Conservation (phyloP, 2,797 vertebrate genomes). For the Melopsittacus undulatus region DNA sequence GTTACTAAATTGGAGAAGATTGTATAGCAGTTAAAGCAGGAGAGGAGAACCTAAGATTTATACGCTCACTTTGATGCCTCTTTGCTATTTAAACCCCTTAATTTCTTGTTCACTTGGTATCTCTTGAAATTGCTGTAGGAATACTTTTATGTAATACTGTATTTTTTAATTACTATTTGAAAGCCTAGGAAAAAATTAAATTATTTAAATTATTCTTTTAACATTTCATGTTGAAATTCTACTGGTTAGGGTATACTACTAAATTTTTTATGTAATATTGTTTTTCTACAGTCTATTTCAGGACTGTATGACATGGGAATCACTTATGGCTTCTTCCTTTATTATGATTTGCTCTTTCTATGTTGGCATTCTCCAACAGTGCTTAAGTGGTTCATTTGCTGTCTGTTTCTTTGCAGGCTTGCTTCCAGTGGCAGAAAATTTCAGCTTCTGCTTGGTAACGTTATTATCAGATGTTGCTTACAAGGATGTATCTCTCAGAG, state of each 20-base stretch:
- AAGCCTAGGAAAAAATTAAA: neutral
- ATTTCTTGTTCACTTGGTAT: neutral
- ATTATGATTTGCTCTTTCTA: neutral
- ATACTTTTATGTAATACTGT: neutral
- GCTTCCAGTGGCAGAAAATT: constrained; percentile 95
- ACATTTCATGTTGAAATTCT: neutral
- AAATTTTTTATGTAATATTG: neutral
- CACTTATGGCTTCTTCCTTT: neutral
- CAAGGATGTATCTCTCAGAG: constrained; percentile 83
- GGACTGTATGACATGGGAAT: neutral
- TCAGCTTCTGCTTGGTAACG: constrained; percentile 94
- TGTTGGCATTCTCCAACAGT: neutral
- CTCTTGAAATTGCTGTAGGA: neutral
- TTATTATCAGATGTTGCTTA: constrained; percentile 93
- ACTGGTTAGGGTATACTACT: neutral
- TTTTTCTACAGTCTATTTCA: neutral
- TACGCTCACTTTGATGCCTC: neutral
- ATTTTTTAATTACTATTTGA: neutral
- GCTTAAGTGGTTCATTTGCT: neutral
- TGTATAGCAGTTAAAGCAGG: neutral
- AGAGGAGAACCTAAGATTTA: neutral
- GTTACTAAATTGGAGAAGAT: neutral
- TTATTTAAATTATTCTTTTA: neutral
- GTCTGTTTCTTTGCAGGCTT: constrained; percentile 72
- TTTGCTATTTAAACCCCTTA: neutral